Conservation (phyloP, 64 coral and sea anemone species). For the Orbicella faveolata region DNA sequence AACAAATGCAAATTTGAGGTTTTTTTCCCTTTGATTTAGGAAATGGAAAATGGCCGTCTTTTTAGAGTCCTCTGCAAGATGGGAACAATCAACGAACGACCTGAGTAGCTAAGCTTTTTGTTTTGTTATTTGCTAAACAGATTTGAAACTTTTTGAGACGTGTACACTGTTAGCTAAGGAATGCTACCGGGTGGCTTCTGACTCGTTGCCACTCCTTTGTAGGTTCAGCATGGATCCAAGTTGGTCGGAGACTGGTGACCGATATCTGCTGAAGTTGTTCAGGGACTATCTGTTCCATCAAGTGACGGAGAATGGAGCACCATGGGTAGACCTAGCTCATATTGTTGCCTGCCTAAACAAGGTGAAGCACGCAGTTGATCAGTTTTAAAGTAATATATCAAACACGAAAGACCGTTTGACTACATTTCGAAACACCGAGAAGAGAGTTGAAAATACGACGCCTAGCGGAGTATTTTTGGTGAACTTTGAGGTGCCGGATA, state of each 20-base stretch:
- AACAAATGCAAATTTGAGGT: background rate
- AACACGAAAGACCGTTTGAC: too few relatives aligned
- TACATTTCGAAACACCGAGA: too few relatives aligned
- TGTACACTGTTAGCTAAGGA: background rate
- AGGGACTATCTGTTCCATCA: constrained; percentile 93
- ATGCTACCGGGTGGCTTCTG: background rate
- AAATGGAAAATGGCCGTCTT: constrained; percentile 96
- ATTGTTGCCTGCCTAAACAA: constrained; percentile 92
- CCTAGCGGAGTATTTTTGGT: too few relatives aligned
- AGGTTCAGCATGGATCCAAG: constrained; percentile 92
- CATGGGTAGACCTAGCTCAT: constrained; percentile 82
- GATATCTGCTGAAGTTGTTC: constrained; percentile 93
- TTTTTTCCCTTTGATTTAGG: constrained; percentile 34
- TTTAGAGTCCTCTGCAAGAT: constrained; percentile 89
- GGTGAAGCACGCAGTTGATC: constrained; percentile 5
- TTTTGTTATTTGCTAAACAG: background rate
- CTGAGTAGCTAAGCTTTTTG: constrained; percentile 77
- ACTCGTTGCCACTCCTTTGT: constrained; percentile 14
- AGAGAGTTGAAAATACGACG: too few relatives aligned
- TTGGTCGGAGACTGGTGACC: constrained; percentile 95
- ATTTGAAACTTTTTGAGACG: background rate
- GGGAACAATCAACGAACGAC: constrained; percentile 92
- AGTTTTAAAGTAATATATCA: too few relatives aligned
- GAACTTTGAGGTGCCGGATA: too few relatives aligned
- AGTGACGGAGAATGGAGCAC: constrained; percentile 69